Evolutionary conservation across 1,140 invertebrate species (phyloP).

Genomic region (Drosophila tristis): DNA sequence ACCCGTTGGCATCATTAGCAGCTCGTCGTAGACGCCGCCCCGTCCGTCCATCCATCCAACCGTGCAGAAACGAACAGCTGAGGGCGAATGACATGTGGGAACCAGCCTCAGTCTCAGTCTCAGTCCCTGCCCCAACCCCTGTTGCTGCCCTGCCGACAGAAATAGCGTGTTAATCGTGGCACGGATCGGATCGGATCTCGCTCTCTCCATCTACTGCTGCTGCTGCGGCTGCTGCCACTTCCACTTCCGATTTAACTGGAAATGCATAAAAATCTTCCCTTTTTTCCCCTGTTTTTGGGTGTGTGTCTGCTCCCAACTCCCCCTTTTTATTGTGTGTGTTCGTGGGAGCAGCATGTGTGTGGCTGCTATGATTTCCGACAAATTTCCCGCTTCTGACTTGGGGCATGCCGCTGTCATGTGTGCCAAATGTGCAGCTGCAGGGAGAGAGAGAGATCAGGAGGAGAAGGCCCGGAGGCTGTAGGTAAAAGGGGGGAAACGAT

Average conservation of each 20-base stretch:
- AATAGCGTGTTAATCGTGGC: conserved; percentile 80
- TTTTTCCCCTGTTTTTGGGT: conserved; percentile 19
- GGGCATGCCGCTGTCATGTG: conserved; percentile 79
- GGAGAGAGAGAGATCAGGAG: neutral
- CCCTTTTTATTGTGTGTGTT: neutral
- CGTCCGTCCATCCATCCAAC: neutral
- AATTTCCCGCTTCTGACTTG: conserved; percentile 47
- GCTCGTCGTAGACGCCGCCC: conserved; percentile 52
- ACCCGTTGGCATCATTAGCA: conserved; percentile 81
- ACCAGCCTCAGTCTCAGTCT: conserved; percentile 13
- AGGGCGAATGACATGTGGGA: conserved; percentile 59
- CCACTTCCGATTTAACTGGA: conserved; percentile 81
- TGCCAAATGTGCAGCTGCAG: conserved; percentile 76
- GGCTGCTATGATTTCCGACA: conserved; percentile 39
- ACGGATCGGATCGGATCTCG: conserved; percentile 48
- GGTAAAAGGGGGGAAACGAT: conserved; percentile 37
- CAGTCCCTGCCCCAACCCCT: neutral
- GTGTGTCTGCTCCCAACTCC: neutral
- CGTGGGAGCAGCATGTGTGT: conserved; percentile 40
- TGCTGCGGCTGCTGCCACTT: conserved; percentile 42
- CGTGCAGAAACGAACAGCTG: conserved; percentile 8
- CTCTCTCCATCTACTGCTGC: conserved; percentile 28
- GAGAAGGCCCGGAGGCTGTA: too few species aligned
- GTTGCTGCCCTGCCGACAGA: conserved; percentile 48
- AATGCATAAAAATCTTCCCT: conserved; percentile 71